A percentile compares a stretch with the other conserved stretches of the same genome.
Conservation (phyloP, 2,888 invertebrate genomes). For the Halictus ligatus region DNA sequence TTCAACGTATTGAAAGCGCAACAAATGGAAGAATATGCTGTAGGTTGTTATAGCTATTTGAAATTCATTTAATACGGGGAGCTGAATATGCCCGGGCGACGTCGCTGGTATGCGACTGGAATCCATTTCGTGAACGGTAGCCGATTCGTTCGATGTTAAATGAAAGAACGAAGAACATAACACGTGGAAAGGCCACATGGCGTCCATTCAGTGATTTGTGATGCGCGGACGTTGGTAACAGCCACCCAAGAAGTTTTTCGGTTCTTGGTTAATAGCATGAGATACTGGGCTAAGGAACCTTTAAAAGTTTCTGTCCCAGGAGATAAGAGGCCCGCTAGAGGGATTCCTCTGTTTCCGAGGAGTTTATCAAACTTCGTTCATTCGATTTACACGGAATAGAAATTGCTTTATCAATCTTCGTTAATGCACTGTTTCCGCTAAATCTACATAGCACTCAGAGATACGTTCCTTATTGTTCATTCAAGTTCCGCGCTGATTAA, state of each 20-base stretch:
- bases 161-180: conserved; percentile 54
- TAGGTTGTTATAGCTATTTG: not conserved
- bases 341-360: conserved; percentile 54
- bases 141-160: conserved; percentile 66
- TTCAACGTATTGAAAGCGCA: not conserved
- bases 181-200: conserved; percentile 59
- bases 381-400: conserved; percentile 59
- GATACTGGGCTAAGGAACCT: conserved; percentile 68
- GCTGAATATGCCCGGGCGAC: not conserved
- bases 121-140: conserved; percentile 69
- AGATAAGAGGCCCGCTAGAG: conserved; percentile 59
- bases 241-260: conserved; percentile 80
- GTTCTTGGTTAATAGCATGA: conserved; percentile 80
- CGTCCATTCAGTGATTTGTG: conserved; percentile 44
- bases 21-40: not conserved
- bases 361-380: conserved; percentile 51
- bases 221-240: conserved; percentile 45
- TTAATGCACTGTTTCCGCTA: conserved; percentile 33
- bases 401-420: conserved; percentile 54
- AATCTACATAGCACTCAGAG: conserved; percentile 33
- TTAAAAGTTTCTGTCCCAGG: conserved; percentile 57
- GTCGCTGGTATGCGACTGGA: conserved; percentile 65
- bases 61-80: not conserved
- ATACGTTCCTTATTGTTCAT: conserved; percentile 5
- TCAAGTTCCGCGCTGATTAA: not conserved